A percentile compares a stretch with the other conserved stretches of the same genome.
These are phyloP conservation scores for Gnathonemus echidnorhynchus DNA, from an alignment of 2,113 vertebrate genomes.

Conservation along the genomic window DNA sequence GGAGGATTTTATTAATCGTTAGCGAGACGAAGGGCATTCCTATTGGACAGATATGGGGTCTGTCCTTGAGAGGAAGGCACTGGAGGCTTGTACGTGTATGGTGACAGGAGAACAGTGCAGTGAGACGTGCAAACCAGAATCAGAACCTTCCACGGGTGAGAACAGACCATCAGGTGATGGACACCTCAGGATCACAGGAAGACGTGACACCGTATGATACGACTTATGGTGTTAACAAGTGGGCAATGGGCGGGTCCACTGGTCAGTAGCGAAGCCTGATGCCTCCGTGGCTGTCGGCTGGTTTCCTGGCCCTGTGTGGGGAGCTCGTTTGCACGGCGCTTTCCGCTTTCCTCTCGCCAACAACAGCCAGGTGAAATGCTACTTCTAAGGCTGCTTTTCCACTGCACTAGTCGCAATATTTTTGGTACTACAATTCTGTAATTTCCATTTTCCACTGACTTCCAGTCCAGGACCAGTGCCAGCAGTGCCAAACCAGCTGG, in stretches of 20 bases:
- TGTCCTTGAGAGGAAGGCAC: neutral
- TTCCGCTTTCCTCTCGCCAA: neutral
- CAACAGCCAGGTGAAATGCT: neutral
- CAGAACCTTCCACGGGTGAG: neutral
- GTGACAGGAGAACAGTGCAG: neutral
- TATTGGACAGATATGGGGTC: neutral
- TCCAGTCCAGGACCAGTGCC: neutral
- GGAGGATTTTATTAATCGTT: slow-evolving; percentile 16
- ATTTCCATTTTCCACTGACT: neutral
- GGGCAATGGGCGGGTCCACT: neutral
- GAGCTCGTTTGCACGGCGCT: neutral
- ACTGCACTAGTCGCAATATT: neutral
- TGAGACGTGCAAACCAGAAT: neutral
- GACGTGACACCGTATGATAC: neutral
- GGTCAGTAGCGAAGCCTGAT: neutral
- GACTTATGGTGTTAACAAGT: neutral
- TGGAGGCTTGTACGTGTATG: neutral
- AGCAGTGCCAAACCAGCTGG: neutral
- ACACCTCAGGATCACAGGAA: too few species aligned
- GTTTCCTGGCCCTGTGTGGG: neutral
- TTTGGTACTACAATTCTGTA: neutral
- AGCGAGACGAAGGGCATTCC: neutral
- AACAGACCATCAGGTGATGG: too few species aligned
- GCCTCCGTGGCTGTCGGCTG: neutral
- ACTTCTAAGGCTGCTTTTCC: neutral